Base-by-base conservation (phyloP, 2,113 vertebrate species). In the Archocentrus centrarchus region DNA sequence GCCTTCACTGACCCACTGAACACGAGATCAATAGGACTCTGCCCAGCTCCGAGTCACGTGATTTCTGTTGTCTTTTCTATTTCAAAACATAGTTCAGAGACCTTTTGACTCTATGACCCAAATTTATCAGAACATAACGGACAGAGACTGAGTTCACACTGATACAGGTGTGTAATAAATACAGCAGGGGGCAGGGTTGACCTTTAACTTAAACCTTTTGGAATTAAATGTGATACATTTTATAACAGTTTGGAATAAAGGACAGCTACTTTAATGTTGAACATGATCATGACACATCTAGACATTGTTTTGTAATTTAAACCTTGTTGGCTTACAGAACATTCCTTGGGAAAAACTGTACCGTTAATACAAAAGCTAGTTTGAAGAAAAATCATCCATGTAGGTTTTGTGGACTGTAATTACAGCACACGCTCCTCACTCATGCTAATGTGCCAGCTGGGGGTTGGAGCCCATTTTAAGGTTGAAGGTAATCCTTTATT, bases 401-500 rank as follows among this genome's bases (percentile, higher is more conserved):
- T 62, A 77, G 13, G 53, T 80, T 87, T 66, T 77, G 18, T 30
- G 37, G 27, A 11, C 5, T 41, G 15, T 70, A 60, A 27, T 50
- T 60, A 60, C 59, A 68, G 27, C n/a, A 5, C 57, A 18, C 63
- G 32, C 60, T 7, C 44, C 44, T 63, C 22, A 57, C 64, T 57
- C 9, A 64, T 84, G 78, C 70, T 86, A 85, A 88, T 59, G 73
- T 66, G 78, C 62, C 75, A 75, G 77, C 27, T 81, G 66, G 59
- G 75, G 18, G 80, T 17, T 50, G 30, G 57, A 62, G 50, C 59
- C 81, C 86, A 82, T 80, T 84, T 75, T 81, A 83, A 89, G 85
- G 88, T 86, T 89, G 79, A 86, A 86, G 85, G 66, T 90, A 90
- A 90, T 88, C 66, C 91, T 92, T 91, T 86, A 93, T 89, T 91